phyloP scores from a whole-genome alignment of 1,140 invertebrate species.

The Cotesia typhae region DNA sequence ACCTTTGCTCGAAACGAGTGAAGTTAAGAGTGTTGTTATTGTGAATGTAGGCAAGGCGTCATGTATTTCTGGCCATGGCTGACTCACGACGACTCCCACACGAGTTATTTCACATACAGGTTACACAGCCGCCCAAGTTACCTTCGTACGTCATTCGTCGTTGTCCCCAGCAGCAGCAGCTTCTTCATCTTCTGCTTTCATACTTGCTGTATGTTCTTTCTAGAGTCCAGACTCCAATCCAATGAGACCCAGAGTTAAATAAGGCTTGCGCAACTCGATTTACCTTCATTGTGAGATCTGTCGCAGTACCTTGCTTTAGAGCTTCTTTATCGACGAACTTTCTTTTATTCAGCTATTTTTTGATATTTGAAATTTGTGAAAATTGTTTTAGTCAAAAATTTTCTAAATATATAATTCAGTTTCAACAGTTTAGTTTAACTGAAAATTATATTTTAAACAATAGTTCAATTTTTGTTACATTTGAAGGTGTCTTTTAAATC shows the following conservation, averaged over 20 bases:
- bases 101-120: slow-evolving; percentile 33
- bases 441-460: too few relatives aligned
- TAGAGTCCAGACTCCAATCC: not conserved
- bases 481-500: too few relatives aligned
- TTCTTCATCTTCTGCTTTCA: not conserved
- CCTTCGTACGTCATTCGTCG: slow-evolving; percentile 34
- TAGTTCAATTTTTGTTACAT: too few relatives aligned
- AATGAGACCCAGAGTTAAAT: not conserved
- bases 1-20: not conserved
- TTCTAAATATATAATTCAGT: too few relatives aligned
- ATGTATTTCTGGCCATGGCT: slow-evolving; percentile 35
- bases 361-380: too few relatives aligned
- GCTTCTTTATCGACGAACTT: not conserved
- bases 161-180: slow-evolving; percentile 17
- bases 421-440: too few relatives aligned
- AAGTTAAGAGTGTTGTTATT: slow-evolving; percentile 34
- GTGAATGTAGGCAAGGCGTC: slow-evolving; percentile 30
- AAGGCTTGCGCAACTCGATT: slow-evolving; percentile 14
- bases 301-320: not conserved
- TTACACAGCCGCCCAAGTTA: slow-evolving; percentile 34
- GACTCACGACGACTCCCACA: slow-evolving; percentile 36
- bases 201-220: too few relatives aligned
- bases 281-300: slow-evolving; percentile 13
- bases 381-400: too few relatives aligned
- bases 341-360: not conserved